Conservation (phyloP, 92 coral and sea anemone species). For the Epizoanthus ramosus region DNA sequence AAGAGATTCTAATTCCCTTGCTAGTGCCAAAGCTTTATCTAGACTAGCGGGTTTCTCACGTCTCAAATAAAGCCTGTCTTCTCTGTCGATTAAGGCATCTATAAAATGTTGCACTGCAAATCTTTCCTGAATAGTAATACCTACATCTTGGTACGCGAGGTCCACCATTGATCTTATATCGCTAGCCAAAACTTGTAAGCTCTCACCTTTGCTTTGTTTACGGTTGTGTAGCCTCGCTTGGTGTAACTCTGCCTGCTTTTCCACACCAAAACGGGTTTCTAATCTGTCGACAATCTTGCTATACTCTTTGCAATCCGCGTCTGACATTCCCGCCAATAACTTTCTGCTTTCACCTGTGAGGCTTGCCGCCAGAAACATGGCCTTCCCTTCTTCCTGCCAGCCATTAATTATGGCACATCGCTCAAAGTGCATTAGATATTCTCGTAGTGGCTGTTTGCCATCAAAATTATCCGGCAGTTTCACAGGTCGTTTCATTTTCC, state of each 20-base stretch:
- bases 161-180: conserved; percentile 32
- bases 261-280: conserved; percentile 43
- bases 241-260: conserved; percentile 55
- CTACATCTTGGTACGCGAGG: conserved; percentile 24
- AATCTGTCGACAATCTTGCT: conserved; percentile 38
- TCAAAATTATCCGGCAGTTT: conserved; percentile 41
- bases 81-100: conserved; percentile 14
- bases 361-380: conserved; percentile 45
- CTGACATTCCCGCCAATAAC: conserved; percentile 43
- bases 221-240: conserved; percentile 57
- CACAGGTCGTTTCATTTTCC: conserved; percentile 20
- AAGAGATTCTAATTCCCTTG: conserved; percentile 38
- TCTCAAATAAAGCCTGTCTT: conserved; percentile 41
- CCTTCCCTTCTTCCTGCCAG: conserved; percentile 53
- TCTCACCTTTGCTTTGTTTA: conserved; percentile 53
- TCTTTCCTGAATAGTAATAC: background rate
- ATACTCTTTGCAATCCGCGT: conserved; percentile 33
- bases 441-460: conserved; percentile 51
- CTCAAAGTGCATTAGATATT: conserved; percentile 52
- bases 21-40: conserved; percentile 41
- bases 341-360: conserved; percentile 42
- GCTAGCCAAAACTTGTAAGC: conserved; percentile 19
- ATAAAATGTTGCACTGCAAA: no score
- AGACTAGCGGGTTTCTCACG: conserved; percentile 26
- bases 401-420: conserved; percentile 52